Evolutionary conservation across 2,888 invertebrate genomes (phyloP).

Genomic region (Nebria salina): DNA sequence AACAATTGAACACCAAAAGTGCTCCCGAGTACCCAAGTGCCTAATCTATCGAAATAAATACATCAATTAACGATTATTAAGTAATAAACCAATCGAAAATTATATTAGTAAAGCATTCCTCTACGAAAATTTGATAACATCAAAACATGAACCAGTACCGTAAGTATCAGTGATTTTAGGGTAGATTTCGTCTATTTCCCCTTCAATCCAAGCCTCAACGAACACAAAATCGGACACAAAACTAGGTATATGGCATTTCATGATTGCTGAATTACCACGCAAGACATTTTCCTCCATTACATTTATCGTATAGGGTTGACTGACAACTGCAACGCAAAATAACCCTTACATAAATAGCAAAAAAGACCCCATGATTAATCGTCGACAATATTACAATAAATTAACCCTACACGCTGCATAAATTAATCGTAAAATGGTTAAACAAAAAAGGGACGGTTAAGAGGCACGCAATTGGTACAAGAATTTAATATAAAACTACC

Average conservation of each 20-base stretch:
- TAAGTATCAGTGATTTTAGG: slow-evolving; percentile 62
- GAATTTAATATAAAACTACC: slow-evolving; percentile 56
- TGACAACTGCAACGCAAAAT: slow-evolving; percentile 78
- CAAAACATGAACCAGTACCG: slow-evolving; percentile 56
- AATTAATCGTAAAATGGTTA: neutral
- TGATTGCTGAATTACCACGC: slow-evolving; percentile 88
- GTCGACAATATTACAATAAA: neutral
- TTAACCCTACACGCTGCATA: neutral
- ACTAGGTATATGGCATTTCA: slow-evolving; percentile 94
- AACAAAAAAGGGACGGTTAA: neutral
- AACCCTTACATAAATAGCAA: neutral
- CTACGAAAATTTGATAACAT: neutral
- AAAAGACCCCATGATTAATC: neutral
- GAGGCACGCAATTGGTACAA: neutral
- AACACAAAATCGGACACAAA: slow-evolving; percentile 91
- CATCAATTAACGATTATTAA: neutral
- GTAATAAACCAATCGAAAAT: neutral
- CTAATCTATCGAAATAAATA: neutral
- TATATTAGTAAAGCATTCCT: neutral
- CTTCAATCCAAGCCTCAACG: slow-evolving; percentile 87
- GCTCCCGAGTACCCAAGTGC: neutral
- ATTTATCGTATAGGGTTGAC: slow-evolving; percentile 89
- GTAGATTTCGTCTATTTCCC: slow-evolving; percentile 73
- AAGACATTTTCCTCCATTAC: slow-evolving; percentile 93
- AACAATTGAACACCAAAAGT: neutral